Evolutionary conservation across 2,113 vertebrate species (phyloP).

Genomic region (Emydura subglobosa): DNA sequence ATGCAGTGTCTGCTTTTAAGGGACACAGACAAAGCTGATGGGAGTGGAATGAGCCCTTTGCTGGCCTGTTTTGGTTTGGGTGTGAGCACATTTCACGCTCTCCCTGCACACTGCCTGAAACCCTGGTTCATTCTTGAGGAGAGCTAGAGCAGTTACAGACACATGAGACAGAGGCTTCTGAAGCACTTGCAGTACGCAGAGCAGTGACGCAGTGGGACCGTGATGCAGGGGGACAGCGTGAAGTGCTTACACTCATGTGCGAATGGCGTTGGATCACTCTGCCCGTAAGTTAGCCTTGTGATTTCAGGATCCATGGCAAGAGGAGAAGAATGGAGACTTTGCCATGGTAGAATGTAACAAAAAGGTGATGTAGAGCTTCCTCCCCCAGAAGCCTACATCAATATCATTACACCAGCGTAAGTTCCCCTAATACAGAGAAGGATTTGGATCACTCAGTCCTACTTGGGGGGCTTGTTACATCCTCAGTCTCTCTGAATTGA

Average conservation of each 20-base stretch:
- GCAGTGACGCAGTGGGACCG: background rate
- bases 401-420: no score
- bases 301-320: background rate
- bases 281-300: background rate
- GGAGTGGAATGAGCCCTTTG: background rate
- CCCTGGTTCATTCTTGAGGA: fast-evolving
- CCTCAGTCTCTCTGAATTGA: no score
- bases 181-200: background rate
- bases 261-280: no score
- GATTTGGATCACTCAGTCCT: no score
- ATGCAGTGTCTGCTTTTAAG: background rate
- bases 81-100: fast-evolving
- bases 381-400: background rate
- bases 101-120: background rate
- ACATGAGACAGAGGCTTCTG: no score
- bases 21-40: background rate
- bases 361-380: background rate
- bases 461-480: no score
- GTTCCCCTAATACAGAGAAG: background rate
- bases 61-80: background rate
- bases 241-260: background rate
- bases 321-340: background rate
- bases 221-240: background rate
- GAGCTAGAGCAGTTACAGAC: no score
- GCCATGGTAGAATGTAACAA: background rate